Evolutionary conservation across 2,797 vertebrate species (phyloP).

Genomic region (Danio aesculapii): DNA sequence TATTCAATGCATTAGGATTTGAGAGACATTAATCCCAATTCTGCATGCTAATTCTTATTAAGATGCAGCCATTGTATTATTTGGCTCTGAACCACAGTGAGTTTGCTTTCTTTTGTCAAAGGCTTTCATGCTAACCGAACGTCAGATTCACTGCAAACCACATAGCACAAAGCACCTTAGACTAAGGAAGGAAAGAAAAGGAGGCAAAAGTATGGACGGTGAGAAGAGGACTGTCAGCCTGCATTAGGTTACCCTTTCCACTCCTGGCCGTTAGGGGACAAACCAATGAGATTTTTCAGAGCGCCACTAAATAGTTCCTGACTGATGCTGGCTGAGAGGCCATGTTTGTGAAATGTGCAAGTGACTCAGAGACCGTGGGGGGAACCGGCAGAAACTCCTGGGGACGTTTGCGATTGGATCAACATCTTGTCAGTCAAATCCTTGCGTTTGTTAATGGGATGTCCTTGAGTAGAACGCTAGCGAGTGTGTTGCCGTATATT

Average conservation of each 20-base stretch:
- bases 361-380: constrained; percentile 48
- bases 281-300: constrained; percentile 47
- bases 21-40: constrained; percentile 7
- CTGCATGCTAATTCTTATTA: neutral
- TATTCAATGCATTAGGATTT: constrained; percentile 1
- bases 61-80: neutral
- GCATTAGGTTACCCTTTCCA: constrained; percentile 44
- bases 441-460: constrained; percentile 40
- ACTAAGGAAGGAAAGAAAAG: constrained; percentile 4
- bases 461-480: constrained; percentile 44
- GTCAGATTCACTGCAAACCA: neutral
- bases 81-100: neutral
- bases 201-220: constrained; percentile 14
- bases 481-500: constrained; percentile 18
- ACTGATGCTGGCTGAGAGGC: constrained; percentile 48
- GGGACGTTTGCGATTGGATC: constrained; percentile 57
- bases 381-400: constrained; percentile 37
- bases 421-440: constrained; percentile 52
- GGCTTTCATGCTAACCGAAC: neutral
- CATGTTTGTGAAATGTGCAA: constrained; percentile 44
- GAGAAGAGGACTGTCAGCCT: constrained; percentile 50
- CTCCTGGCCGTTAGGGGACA: constrained; percentile 51
- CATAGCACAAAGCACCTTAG: constrained; percentile 16
- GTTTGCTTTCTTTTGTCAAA: neutral
- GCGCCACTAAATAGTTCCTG: constrained; percentile 42